Evolutionary conservation across 1,140 invertebrate genomes (phyloP).

Genomic region (Cotesia chilonis): DNA sequence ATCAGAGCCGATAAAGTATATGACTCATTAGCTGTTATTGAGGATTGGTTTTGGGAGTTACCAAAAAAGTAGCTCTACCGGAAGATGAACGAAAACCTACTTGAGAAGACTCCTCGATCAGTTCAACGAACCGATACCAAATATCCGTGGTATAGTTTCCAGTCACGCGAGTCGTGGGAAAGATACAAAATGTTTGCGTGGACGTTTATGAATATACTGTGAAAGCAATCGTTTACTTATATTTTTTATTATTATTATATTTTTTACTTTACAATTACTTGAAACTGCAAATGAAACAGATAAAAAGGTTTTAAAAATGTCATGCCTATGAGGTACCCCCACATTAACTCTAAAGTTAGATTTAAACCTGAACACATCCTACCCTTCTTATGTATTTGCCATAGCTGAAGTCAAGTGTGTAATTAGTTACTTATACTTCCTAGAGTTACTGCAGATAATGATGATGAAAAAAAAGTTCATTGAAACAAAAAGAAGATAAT

Average conservation of each 20-base stretch:
- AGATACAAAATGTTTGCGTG: conserved; percentile 28
- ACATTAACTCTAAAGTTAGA: background rate
- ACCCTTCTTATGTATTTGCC: no score
- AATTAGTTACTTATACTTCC: no score
- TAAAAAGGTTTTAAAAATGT: background rate
- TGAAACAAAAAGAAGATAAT: background rate
- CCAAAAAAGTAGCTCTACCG: background rate
- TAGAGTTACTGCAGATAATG: no score
- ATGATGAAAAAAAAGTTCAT: background rate
- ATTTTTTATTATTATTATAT: background rate
- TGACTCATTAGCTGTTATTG: conserved; percentile 7
- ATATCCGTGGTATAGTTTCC: conserved; percentile 33
- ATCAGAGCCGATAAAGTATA: background rate
- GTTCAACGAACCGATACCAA: conserved; percentile 35
- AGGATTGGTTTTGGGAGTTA: background rate
- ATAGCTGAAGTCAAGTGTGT: no score
- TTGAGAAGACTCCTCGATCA: conserved; percentile 16
- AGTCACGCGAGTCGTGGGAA: conserved; percentile 36
- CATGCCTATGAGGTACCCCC: background rate
- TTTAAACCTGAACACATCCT: no score
- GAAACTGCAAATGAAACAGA: conserved; percentile 22
- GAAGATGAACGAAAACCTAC: conserved; percentile 8
- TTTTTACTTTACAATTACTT: conserved; percentile 25
- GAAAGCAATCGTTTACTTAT: conserved; percentile 25
- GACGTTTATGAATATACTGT: conserved; percentile 26